Evolutionary conservation across 1,140 invertebrate species (phyloP), one percentile per base, ranked within the genome.

Genomic region (Potamilus streckersoni): DNA sequence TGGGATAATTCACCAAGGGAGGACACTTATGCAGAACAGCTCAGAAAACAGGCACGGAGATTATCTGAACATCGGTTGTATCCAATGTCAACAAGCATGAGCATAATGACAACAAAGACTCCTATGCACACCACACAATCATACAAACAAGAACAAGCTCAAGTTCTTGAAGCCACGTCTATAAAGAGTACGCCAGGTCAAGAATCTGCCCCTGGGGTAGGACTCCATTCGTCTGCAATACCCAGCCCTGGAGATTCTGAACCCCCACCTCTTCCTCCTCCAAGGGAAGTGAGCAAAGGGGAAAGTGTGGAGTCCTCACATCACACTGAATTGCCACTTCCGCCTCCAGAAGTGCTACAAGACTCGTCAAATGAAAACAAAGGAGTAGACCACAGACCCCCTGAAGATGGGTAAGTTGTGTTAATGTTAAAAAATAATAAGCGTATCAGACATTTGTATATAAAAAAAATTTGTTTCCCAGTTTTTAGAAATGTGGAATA

Each of bases 21-120:
- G 65, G 85, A 85, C 56, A 74, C 70, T 0, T 86, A 87, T 64
- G 85, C 82, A 1, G 81, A 80, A 17, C 80, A 86, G 78, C 74
- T 86, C 56, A 80, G 84, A 4, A 82, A 76, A 65, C 79, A 84
- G 76, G 79, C 80, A 17, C 64, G 83, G 65, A 75, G 82, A n/a
- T 79, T 81, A 55, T 82, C 82, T 5, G 81, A 84, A 59, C 84
- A 85, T 62, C 75, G 77, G 23, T 71, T 65, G 1, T 8, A 49
- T 49, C 65, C 75, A 62, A 23, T 62, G 23, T 2, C 27, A 16
- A 75, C 70, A 55, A 69, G 78, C 49, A 80, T 81, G 75, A 65
- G 73, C 17, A 74, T 82, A 6, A 71, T 80, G 55, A 76, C 79
- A 71, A 82, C n/a, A 69, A 76, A 67, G 73, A 80, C 67, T 79